phyloP scores from a whole-genome alignment of 1,140 invertebrate genomes.

The Drosophila mauritiana region DNA sequence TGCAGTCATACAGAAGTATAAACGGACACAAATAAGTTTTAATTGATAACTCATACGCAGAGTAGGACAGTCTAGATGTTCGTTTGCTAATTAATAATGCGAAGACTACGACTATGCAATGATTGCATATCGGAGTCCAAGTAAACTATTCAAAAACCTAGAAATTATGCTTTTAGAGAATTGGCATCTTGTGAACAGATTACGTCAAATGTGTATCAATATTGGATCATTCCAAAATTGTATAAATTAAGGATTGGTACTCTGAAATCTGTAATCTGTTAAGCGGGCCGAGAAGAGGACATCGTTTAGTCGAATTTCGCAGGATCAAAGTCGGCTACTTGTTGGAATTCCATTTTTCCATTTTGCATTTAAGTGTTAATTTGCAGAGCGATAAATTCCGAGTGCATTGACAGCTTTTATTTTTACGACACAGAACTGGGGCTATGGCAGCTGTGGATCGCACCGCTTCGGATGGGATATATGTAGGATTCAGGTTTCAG shows the following conservation, averaged over 20 bases:
- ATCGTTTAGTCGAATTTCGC: background rate
- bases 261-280: background rate
- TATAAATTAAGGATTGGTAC: background rate
- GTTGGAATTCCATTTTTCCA: constrained; percentile 28
- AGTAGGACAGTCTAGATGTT: no score
- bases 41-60: no score
- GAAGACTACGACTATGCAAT: no score
- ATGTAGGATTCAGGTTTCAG: constrained; percentile 1
- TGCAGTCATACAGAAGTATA: no score
- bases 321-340: constrained; percentile 2
- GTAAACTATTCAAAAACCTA: no score
- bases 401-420: constrained; percentile 82
- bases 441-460: constrained; percentile 55
- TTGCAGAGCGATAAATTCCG: constrained; percentile 75
- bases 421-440: constrained; percentile 64
- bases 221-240: no score
- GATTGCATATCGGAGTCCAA: no score
- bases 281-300: background rate
- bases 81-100: no score
- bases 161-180: no score
- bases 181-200: no score
- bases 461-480: constrained; percentile 19
- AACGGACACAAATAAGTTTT: no score
- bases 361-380: constrained; percentile 77
- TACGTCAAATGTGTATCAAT: no score